Percentiles rank a stretch among this genome's conserved stretches.
phyloP scores from a whole-genome alignment of 2,888 invertebrate genomes.

The Hypomecis atomaria region DNA sequence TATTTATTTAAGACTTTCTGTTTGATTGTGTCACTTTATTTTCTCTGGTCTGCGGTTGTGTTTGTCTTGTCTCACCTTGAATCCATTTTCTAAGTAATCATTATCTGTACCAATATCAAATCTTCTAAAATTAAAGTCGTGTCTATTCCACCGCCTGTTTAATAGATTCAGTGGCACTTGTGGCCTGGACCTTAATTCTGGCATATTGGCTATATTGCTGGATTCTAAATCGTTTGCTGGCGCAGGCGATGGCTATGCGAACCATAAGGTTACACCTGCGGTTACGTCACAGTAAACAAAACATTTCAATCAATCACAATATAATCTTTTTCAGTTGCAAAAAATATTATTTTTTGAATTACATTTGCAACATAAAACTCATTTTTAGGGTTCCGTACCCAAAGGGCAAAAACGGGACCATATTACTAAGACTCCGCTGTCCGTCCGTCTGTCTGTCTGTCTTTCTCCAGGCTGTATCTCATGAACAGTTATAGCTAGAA shows the following conservation, averaged over 20 bases:
- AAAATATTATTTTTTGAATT: not conserved
- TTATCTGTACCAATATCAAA: not conserved
- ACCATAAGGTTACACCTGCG: constrained; percentile 8
- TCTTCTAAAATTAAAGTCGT: constrained; percentile 2
- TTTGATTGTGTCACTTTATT: constrained; percentile 1
- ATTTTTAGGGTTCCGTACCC: no score
- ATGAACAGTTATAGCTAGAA: no score
- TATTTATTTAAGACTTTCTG: not conserved
- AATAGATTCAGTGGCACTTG: constrained; percentile 10
- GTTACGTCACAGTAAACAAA: constrained; percentile 13
- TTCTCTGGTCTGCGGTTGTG: constrained; percentile 7
- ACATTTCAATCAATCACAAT: constrained; percentile 1
- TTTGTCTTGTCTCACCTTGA: constrained; percentile 11
- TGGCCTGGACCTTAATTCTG: not conserved
- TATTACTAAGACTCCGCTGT: no score
- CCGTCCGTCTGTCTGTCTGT: no score
- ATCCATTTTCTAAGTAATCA: not conserved
- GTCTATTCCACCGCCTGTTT: constrained; percentile 2
- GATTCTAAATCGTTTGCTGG: not conserved
- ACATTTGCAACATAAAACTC: no score
- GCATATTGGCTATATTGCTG: constrained; percentile 13
- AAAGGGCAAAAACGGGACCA: no score
- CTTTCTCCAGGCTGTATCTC: no score
- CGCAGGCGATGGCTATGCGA: not conserved
- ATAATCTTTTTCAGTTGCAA: not conserved